phyloP scores from a whole-genome alignment of 2,113 vertebrate genomes.

The Peromyscus californicus region DNA sequence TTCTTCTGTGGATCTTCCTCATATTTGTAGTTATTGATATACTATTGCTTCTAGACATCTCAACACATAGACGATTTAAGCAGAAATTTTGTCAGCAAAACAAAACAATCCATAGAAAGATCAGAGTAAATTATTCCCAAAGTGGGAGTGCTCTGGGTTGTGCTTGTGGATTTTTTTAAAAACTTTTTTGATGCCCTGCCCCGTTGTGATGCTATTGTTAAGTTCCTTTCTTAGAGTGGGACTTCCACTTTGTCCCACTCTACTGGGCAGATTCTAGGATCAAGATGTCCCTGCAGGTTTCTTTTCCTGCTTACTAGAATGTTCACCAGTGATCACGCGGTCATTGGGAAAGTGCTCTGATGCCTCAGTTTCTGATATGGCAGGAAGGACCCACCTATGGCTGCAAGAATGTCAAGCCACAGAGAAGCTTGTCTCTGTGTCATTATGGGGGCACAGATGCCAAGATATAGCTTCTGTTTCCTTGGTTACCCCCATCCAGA shows the following conservation, averaged over 20 bases:
- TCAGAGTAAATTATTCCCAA: background rate
- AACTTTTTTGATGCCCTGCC: background rate
- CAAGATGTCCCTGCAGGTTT: background rate
- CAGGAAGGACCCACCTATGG: background rate
- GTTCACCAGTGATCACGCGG: background rate
- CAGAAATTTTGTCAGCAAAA: background rate
- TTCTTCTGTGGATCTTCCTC: background rate
- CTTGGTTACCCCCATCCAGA: background rate
- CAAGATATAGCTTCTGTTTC: background rate
- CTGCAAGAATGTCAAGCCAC: background rate
- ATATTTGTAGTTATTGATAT: background rate
- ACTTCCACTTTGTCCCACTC: background rate
- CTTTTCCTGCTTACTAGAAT: background rate
- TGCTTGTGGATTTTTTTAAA: background rate
- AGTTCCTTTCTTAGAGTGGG: background rate
- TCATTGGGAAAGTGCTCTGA: background rate
- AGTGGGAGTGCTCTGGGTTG: too few species aligned
- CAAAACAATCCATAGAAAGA: background rate
- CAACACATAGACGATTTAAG: background rate
- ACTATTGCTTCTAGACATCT: constrained; percentile 33
- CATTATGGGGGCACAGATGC: background rate
- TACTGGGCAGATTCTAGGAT: background rate
- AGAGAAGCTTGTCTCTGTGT: background rate
- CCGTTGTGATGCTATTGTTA: background rate
- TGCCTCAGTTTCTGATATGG: background rate